Percentiles rank a stretch among this genome's conserved stretches.
phyloP scores from a whole-genome alignment of 2,888 invertebrate genomes.

The Pseudococcus longispinus region DNA sequence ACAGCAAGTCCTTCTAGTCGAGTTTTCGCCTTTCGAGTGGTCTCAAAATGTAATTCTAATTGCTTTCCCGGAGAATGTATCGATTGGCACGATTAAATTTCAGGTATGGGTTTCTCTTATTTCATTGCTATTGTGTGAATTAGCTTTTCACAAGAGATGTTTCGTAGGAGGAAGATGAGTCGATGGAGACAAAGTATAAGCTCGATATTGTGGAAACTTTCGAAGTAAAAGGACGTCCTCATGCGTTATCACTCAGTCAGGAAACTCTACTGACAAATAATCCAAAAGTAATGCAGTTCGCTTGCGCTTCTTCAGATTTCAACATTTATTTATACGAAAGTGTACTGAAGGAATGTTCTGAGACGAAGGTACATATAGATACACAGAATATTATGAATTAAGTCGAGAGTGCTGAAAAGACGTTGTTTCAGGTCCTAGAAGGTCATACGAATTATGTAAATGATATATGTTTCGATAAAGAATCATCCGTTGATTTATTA shows the following conservation, averaged over 20 bases:
- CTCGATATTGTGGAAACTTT: conserved; percentile 68
- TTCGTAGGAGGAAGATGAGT: conserved; percentile 66
- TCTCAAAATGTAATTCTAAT: conserved; percentile 71
- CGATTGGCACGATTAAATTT: conserved; percentile 68
- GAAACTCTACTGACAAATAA: conserved; percentile 69
- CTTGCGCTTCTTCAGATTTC: conserved; percentile 68
- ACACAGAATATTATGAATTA: neutral
- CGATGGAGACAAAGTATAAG: conserved; percentile 65
- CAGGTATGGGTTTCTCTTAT: conserved; percentile 63
- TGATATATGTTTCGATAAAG: conserved; percentile 69
- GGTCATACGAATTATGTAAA: conserved; percentile 76
- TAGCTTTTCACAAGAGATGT: neutral
- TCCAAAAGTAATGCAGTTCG: conserved; percentile 68
- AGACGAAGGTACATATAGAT: neutral
- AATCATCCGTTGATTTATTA: conserved; percentile 72
- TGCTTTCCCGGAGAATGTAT: conserved; percentile 68
- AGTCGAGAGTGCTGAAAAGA: neutral
- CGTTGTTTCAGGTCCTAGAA: conserved; percentile 65
- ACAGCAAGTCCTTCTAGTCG: conserved; percentile 58
- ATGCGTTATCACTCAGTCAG: conserved; percentile 70
- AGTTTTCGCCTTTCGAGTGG: conserved; percentile 71
- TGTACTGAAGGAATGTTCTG: conserved; percentile 55
- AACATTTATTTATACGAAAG: conserved; percentile 61
- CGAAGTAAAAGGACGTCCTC: conserved; percentile 67
- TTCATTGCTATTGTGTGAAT: neutral